phyloP scores from a whole-genome alignment of 1,140 invertebrate species.

The Drosophila pruinosa region DNA sequence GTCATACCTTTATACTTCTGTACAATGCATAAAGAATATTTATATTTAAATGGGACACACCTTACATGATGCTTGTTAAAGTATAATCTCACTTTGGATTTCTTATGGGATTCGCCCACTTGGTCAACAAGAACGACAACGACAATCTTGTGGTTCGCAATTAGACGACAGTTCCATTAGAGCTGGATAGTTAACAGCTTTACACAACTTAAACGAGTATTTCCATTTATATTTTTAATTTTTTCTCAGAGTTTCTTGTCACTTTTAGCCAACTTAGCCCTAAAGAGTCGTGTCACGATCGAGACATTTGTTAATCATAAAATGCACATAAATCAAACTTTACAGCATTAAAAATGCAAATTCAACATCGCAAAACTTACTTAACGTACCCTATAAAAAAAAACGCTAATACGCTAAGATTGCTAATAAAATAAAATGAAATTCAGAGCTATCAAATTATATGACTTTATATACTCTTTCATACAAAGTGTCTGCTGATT shows the following conservation, averaged over 20 bases:
- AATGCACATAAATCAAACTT: constrained; percentile 4
- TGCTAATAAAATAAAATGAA: constrained; percentile 10
- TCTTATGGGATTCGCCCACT: too few relatives aligned
- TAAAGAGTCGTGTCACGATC: constrained; percentile 31
- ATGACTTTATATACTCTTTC: too few relatives aligned
- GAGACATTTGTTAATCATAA: constrained; percentile 3
- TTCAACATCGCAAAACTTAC: not conserved
- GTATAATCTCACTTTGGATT: too few relatives aligned
- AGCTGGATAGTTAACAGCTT: constrained; percentile 54
- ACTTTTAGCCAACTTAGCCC: constrained; percentile 71
- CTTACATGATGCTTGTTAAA: too few relatives aligned
- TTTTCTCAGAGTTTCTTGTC: too few relatives aligned
- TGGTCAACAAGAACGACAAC: constrained; percentile 18
- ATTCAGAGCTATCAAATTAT: too few relatives aligned
- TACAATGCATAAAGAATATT: too few relatives aligned
- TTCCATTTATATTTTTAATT: too few relatives aligned
- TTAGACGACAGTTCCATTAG: constrained; percentile 67
- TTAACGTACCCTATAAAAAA: constrained; percentile 6
- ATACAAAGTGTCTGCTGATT: too few relatives aligned
- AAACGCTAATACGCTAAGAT: constrained; percentile 13
- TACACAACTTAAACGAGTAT: constrained; percentile 46
- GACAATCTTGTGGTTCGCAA: constrained; percentile 42
- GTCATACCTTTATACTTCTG: too few relatives aligned
- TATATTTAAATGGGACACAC: too few relatives aligned
- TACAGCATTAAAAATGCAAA: constrained; percentile 4